Evolutionary conservation across 2,797 vertebrate genomes (phyloP).

Genomic region (Esox lucius): DNA sequence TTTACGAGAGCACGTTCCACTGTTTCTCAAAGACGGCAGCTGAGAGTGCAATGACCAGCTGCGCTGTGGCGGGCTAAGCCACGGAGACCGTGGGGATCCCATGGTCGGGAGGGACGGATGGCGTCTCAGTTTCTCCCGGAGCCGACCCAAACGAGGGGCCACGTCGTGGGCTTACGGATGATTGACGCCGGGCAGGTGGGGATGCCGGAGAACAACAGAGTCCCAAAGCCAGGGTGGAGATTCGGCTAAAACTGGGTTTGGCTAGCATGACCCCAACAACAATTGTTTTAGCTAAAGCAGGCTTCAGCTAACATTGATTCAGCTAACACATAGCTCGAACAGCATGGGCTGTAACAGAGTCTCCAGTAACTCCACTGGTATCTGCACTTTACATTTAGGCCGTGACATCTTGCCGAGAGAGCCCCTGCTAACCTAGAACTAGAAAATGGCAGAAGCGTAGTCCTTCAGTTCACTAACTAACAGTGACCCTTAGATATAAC

Average conservation of each 20-base stretch:
- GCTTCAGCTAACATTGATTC: neutral
- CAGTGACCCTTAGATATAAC: neutral
- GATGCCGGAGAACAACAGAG: slow-evolving; percentile 14
- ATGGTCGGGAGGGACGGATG: slow-evolving; percentile 6
- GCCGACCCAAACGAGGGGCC: neutral
- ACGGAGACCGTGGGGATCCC: neutral
- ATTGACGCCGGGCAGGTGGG: slow-evolving; percentile 50
- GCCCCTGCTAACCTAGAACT: neutral
- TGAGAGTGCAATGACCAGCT: slow-evolving; percentile 5
- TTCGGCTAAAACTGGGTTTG: neutral
- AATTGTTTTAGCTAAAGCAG: neutral
- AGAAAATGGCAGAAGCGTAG: neutral
- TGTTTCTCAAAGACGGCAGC: neutral
- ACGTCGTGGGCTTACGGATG: slow-evolving; percentile 21
- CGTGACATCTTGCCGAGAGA: neutral
- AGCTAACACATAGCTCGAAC: neutral
- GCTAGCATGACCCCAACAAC: neutral
- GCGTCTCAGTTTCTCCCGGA: slow-evolving; percentile 16
- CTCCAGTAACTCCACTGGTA: neutral
- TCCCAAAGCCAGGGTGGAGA: neutral
- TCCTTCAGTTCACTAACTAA: neutral
- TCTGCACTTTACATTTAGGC: neutral
- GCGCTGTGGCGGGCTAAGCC: slow-evolving; percentile 11
- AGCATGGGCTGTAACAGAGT: no score
- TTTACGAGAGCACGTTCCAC: neutral